Evolutionary conservation across 2,888 invertebrate species (phyloP).

Genomic region (Drosophila mulleri): DNA sequence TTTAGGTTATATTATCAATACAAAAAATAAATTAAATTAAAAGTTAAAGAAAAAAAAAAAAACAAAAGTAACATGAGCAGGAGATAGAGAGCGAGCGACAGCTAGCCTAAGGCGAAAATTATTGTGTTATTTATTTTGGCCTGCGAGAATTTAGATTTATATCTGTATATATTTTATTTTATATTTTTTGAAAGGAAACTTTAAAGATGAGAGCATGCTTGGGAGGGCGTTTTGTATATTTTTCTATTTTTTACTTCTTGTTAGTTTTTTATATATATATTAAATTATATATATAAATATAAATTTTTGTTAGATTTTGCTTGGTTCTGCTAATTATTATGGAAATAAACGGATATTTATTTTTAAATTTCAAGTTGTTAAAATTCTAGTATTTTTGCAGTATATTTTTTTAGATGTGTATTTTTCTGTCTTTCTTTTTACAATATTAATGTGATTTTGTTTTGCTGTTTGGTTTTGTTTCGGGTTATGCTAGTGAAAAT

Average conservation of each 20-base stretch:
- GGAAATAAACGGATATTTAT: constrained; percentile 28
- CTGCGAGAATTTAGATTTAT: constrained; percentile 34
- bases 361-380: constrained; percentile 27
- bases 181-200: constrained; percentile 60
- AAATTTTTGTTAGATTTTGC: constrained; percentile 12
- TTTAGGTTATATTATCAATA: constrained; percentile 2
- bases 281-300: constrained; percentile 24
- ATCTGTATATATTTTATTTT: constrained; percentile 35
- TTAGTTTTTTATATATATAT: constrained; percentile 17
- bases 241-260: constrained; percentile 29
- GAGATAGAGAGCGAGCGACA: constrained; percentile 36
- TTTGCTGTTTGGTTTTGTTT: constrained; percentile 38
- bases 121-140: constrained; percentile 8
- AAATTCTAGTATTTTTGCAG: constrained; percentile 21
- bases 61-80: constrained; percentile 46
- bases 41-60: constrained; percentile 1
- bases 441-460: constrained; percentile 57
- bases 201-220: constrained; percentile 83
- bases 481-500: constrained; percentile 53
- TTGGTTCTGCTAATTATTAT: constrained; percentile 50
- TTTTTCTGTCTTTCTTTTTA: constrained; percentile 52
- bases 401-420: constrained; percentile 32
- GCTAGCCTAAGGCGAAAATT: constrained; percentile 59
- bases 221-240: constrained; percentile 81
- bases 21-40: constrained; percentile 22